Conservation (phyloP, 2,888 invertebrate species). For the Dolomedes plantarius region DNA sequence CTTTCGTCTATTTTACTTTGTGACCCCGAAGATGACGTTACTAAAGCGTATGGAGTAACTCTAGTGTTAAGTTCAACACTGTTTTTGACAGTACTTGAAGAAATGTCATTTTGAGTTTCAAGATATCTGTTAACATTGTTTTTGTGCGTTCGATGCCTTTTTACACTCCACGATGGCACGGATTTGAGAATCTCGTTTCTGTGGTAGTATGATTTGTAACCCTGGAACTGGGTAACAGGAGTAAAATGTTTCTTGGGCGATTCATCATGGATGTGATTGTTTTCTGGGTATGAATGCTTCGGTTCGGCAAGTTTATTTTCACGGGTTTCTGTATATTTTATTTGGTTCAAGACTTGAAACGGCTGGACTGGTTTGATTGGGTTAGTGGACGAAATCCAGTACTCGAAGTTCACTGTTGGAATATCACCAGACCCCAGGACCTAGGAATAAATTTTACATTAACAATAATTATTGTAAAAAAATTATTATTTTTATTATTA, state of each 20-base stretch:
- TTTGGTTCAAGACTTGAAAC: background rate
- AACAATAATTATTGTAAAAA: too few relatives aligned
- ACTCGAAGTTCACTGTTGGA: constrained; percentile 53
- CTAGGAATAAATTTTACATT: constrained; percentile 22
- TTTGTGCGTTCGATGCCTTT: constrained; percentile 25
- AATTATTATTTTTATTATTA: too few relatives aligned
- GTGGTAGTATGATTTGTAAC: constrained; percentile 66
- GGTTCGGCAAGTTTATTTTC: background rate
- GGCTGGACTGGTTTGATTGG: background rate
- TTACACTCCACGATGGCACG: constrained; percentile 53
- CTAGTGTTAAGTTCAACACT: background rate
- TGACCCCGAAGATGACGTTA: too few relatives aligned
- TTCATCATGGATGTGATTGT: constrained; percentile 7
- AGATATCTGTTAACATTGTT: background rate
- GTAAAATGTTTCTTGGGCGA: background rate
- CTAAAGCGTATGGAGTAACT: background rate
- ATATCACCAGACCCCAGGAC: constrained; percentile 53
- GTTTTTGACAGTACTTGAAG: background rate
- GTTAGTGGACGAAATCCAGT: constrained; percentile 45
- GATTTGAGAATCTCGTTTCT: constrained; percentile 59
- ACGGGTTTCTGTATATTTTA: constrained; percentile 5
- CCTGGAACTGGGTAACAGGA: background rate
- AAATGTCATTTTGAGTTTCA: background rate
- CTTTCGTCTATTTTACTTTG: too few relatives aligned
- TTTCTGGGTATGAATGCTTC: background rate